Evolutionary conservation across 2,888 invertebrate species (phyloP), one percentile per base, ranked within the genome.

Genomic region (Drosophila koepferae): DNA sequence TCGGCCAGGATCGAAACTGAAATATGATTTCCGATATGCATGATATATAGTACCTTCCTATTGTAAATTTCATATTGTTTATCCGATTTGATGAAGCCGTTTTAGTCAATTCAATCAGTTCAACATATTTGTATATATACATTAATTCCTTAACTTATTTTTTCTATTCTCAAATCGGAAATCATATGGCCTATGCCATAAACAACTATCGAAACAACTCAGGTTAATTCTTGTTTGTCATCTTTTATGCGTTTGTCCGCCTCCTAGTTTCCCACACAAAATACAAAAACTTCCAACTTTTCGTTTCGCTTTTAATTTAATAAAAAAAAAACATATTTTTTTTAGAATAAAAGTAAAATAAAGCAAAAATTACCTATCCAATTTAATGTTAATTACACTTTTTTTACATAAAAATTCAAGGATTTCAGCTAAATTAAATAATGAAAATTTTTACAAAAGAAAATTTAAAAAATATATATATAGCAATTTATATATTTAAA

Each of bases 401-500:
- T 77, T 86, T 84, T 71, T 44, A 82, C 77, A 79, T 82, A 84
- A 54, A 65, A 72, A 48, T 43, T 41, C 66, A 68, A 69, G 72
- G 72, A 86, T 80, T 82, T 85, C 72, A 85, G 88, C 74, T 60
- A 79, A 82, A 80, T 72, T 78, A 44, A 49, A 44, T 36, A 43
- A 70, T 58, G 31, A 48, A 60, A 49, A 31, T 60, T 48, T 60
- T 54, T 54, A 61, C 58, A 46, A 63, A 71, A 76, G 55, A 31
- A 63, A 74, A 72, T 56, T 51, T 56, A 18, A 41, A 74, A 56
- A 70, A 77, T 20, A 48, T 49, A 73, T 81, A 80, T 80, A 77
- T 86, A 89, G 77, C 82, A 81, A 82, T 77, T 74, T 77, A 81
- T 83, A 80, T 74, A 77, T 63, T 72, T 75, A 76, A 73, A 79